phyloP scores from a whole-genome alignment of 2,113 vertebrate genomes.

The Tinamus guttatus region DNA sequence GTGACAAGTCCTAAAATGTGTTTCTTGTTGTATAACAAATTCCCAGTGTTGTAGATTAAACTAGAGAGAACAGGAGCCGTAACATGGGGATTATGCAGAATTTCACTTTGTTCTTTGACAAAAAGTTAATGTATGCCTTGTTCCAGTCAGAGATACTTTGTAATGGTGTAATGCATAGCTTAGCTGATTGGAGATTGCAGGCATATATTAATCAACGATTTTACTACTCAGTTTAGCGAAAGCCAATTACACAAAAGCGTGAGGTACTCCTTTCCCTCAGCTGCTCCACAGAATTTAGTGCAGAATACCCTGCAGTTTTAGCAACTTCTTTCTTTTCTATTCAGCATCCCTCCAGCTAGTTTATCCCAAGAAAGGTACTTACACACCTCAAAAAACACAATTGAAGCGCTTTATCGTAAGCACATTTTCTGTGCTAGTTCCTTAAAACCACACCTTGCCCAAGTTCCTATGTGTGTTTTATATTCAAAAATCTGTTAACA shows the following conservation, averaged over 20 bases:
- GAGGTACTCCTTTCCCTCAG: neutral
- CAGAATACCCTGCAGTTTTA: neutral
- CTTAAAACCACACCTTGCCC: neutral
- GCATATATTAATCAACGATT: neutral
- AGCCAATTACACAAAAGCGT: neutral
- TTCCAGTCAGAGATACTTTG: constrained; percentile 23
- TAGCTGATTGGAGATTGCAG: constrained; percentile 7
- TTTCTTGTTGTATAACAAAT: constrained; percentile 66
- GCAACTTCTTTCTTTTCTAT: neutral
- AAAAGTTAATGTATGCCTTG: constrained; percentile 35
- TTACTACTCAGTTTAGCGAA: constrained; percentile 3
- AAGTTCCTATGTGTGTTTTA: neutral
- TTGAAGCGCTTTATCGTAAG: neutral
- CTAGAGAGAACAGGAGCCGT: constrained; percentile 44
- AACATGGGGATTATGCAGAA: constrained; percentile 36
- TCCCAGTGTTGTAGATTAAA: constrained; percentile 57
- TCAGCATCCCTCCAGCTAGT: neutral
- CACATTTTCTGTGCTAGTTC: neutral
- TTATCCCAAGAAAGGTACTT: neutral
- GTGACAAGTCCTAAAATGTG: constrained; percentile 66
- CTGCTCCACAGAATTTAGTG: neutral
- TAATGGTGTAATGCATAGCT: neutral
- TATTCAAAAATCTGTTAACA: constrained; percentile 2
- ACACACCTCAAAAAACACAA: neutral
- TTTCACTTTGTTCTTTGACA: constrained; percentile 24